Base-by-base conservation (phyloP, 2,797 vertebrate genomes). In the Sciaenops ocellatus region DNA sequence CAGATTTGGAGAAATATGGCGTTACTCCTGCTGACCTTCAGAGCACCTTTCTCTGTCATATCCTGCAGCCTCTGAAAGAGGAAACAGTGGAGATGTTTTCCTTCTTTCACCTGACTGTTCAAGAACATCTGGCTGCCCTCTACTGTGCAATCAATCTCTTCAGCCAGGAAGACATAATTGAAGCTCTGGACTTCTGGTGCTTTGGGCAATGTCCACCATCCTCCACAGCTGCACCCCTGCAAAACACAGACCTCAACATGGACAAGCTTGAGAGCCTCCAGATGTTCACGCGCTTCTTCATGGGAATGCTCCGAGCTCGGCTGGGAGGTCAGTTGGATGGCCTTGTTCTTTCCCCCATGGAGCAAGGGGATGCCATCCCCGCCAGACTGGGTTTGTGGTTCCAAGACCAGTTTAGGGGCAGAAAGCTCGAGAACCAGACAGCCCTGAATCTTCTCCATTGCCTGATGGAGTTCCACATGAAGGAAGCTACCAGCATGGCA, bases 221-320 rank as follows among this genome's bases (percentile, higher is more conserved):
- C 15, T 68, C 82, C 11, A 79, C 48, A 62, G 80, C 78, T 38
- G 38, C 84, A 47, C 84, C 82, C 2, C 76, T 95, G 15, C 12
- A 76, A 54, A 74, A 86, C 9, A 80, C 73, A 22, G 22, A 73
- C 16, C 42, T 92, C 11, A 69, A 68, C 30, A 34, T 76, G 12
- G 86, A 78, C 28, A 85, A 81, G 50, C 76, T 90, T 42, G 92
- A 94, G 48, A 88, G 89, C 44, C 85, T 95, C 56, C 93, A 95
- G 62, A 94, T 95, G 93, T 95, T 95, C 72, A 93, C 92, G 16
- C 89, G 94, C 15, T 95, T 95, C 79, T 94, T 95, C 69, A 91
- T 93, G 89, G 94, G 93, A 15, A 80, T 92, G 76, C 85, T 95
- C 17, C 80, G 84, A 71, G 84, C 86, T 51, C 84, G 86, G 12